Conservation (phyloP, 1,140 invertebrate genomes). For the Drosophila parvula region DNA sequence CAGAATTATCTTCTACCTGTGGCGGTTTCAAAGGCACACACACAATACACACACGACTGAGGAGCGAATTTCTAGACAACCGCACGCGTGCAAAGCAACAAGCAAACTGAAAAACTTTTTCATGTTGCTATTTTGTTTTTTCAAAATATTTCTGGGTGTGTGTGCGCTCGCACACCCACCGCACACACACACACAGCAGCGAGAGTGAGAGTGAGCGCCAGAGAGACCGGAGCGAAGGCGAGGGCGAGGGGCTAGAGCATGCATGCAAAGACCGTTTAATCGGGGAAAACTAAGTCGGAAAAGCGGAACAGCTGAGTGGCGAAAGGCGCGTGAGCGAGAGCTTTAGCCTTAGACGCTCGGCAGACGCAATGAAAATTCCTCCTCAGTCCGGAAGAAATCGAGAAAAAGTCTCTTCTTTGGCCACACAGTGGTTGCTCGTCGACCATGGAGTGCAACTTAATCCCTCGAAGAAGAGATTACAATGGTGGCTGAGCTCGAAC, state of each 20-base stretch:
- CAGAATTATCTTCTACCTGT: slow-evolving; percentile 70
- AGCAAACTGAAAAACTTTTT: slow-evolving; percentile 82
- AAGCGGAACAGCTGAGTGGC: slow-evolving; percentile 43
- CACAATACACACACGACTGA: slow-evolving; percentile 1
- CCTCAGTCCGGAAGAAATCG: slow-evolving; percentile 57
- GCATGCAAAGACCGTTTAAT: slow-evolving; percentile 66
- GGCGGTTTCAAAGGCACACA: slow-evolving; percentile 32
- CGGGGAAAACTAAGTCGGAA: slow-evolving; percentile 63
- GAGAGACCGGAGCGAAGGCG: not conserved
- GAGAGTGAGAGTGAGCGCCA: slow-evolving; percentile 11
- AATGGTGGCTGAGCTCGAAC: slow-evolving; percentile 29
- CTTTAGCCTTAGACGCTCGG: slow-evolving; percentile 66
- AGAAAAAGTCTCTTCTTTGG: slow-evolving; percentile 34
- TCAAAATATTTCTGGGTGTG: slow-evolving; percentile 29
- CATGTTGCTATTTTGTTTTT: slow-evolving; percentile 80
- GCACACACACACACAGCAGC: slow-evolving; percentile 1
- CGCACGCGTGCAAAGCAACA: slow-evolving; percentile 79
- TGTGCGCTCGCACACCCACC: slow-evolving; percentile 46
- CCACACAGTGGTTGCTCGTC: slow-evolving; percentile 61
- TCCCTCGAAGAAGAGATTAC: slow-evolving; percentile 42
- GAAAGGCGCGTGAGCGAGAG: slow-evolving; percentile 64
- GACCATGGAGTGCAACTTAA: slow-evolving; percentile 61
- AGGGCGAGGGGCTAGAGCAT: slow-evolving; percentile 6
- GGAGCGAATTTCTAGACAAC: slow-evolving; percentile 51
- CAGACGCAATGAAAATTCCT: slow-evolving; percentile 44